Conservation (phyloP, 2,797 vertebrate species). For the Mormyrus proboscirostris region DNA sequence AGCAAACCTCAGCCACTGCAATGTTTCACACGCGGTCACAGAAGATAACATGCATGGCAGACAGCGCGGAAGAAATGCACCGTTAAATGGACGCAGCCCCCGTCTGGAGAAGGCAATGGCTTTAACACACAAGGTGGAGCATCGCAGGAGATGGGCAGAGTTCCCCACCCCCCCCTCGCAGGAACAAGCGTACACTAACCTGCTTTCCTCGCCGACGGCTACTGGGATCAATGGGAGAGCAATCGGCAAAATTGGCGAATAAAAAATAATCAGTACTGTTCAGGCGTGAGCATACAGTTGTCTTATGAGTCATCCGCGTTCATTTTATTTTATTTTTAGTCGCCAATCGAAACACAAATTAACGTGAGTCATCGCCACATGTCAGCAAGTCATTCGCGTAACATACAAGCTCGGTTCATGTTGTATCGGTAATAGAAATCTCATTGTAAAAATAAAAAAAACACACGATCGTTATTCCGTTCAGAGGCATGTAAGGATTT, state of each 20-base stretch:
- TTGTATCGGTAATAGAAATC: neutral
- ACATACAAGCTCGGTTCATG: neutral
- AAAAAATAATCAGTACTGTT: neutral
- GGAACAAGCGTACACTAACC: neutral
- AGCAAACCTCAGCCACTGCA: neutral
- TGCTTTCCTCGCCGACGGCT: neutral
- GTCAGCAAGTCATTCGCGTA: slow-evolving; percentile 14
- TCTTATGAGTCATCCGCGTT: slow-evolving; percentile 17
- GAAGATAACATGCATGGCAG: neutral
- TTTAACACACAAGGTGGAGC: slow-evolving; percentile 22
- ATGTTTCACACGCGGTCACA: neutral
- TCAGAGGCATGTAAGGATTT: neutral
- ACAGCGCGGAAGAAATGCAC: neutral
- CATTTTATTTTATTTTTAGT: slow-evolving; percentile 21
- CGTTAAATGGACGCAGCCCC: neutral
- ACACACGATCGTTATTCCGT: neutral
- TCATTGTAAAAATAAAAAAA: neutral
- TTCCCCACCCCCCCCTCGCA: neutral
- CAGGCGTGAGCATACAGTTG: neutral
- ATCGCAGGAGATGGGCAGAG: neutral
- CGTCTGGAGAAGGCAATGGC: neutral
- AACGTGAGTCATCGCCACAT: slow-evolving; percentile 25
- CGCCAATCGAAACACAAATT: slow-evolving; percentile 23
- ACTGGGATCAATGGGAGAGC: neutral
- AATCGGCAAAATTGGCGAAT: neutral